phyloP scores from a whole-genome alignment of 1,140 invertebrate species.

The Nixonia krombeini region DNA sequence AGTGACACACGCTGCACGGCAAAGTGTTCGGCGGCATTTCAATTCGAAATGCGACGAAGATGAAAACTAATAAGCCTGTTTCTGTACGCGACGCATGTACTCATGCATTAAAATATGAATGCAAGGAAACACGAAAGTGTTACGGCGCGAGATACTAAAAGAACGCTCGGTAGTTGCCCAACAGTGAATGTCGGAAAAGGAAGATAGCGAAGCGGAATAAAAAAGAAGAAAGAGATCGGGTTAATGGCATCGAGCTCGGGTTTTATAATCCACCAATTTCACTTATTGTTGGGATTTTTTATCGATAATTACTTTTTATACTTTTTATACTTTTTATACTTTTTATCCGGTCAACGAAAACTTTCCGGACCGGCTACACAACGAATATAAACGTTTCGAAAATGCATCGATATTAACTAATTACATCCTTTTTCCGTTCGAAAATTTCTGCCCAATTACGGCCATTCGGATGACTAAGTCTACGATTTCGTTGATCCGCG shows the following conservation, averaged over 20 bases:
- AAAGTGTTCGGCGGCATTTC: slow-evolving; percentile 4
- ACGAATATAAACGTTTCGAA: slow-evolving; percentile 1
- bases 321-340: no score
- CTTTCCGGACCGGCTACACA: slow-evolving; percentile 26
- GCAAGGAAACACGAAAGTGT: slow-evolving; percentile 42
- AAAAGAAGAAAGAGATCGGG: slow-evolving; percentile 19
- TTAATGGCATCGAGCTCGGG: slow-evolving; percentile 43
- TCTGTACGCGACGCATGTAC: slow-evolving; percentile 12
- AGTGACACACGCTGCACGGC: no score
- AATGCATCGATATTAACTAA: slow-evolving; percentile 11
- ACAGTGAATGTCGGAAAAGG: slow-evolving; percentile 13
- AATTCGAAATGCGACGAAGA: slow-evolving; percentile 17
- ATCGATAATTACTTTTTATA: no score
- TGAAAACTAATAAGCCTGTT: slow-evolving; percentile 20
- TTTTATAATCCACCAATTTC: slow-evolving; percentile 48
- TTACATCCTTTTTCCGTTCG: slow-evolving; percentile 1
- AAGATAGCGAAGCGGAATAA: slow-evolving; percentile 23
- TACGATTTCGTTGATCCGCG: no score
- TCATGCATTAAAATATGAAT: slow-evolving; percentile 22
- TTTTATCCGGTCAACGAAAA: slow-evolving; percentile 32
- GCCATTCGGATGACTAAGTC: no score
- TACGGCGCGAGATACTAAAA: slow-evolving; percentile 33
- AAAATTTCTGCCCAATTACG: no score
- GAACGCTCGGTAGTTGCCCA: slow-evolving; percentile 20
- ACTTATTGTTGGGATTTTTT: slow-evolving; percentile 43